Conservation (phyloP, 2,888 invertebrate species). For the Callyntrura sp. region DNA sequence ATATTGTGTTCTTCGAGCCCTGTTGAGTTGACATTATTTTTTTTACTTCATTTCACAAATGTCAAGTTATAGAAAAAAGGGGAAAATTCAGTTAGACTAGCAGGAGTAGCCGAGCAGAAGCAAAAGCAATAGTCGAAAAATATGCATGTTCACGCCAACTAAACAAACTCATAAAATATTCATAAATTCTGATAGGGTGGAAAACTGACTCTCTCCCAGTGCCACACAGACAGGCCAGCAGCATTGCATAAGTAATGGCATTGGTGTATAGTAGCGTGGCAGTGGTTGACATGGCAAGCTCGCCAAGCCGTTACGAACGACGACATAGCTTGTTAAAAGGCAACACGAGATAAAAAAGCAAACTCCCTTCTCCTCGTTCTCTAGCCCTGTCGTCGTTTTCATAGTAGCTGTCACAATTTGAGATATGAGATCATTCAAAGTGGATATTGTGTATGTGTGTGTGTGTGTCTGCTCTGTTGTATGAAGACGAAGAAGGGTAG, state of each 20-base stretch:
- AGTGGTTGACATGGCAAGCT: conserved; percentile 14
- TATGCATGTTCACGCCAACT: conserved; percentile 32
- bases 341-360: conserved; percentile 31
- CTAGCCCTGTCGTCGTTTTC: conserved; percentile 62
- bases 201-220: conserved; percentile 5
- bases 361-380: conserved; percentile 26
- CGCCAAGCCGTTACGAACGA: conserved; percentile 17
- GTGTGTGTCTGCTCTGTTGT: conserved; percentile 10
- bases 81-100: conserved; percentile 28
- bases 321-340: conserved; percentile 21
- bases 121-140: conserved; percentile 43
- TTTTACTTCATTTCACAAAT: conserved; percentile 41
- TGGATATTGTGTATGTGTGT: conserved; percentile 31
- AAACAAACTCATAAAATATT: conserved; percentile 69
- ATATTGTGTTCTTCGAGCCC: conserved; percentile 41
- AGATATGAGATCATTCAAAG: conserved; percentile 77
- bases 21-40: conserved; percentile 56
- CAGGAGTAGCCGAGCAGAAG: conserved; percentile 12
- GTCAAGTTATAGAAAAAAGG: conserved; percentile 15
- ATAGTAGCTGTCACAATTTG: conserved; percentile 76
- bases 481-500: conserved; percentile 7
- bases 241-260: neutral
- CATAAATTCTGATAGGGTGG: conserved; percentile 66
- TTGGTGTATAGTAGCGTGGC: neutral
- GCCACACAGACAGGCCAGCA: neutral